Percentiles rank a stretch among this genome's conserved stretches.
Conservation (phyloP, 2,113 vertebrate species). For the Gallinago paraguaiae region DNA sequence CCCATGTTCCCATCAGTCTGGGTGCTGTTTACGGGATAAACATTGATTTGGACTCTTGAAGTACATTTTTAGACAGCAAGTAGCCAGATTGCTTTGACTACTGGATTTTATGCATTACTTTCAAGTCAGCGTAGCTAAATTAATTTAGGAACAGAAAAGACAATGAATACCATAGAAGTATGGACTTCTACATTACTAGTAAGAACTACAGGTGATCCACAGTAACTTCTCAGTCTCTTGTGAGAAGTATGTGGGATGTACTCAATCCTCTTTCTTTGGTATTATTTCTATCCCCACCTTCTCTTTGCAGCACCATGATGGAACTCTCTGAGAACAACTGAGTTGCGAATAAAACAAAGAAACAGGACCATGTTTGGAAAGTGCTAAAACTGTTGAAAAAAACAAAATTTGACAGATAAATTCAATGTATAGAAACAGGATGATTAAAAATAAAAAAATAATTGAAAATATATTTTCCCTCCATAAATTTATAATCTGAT, state of each 20-base stretch:
- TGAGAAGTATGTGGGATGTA: not conserved
- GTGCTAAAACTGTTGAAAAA: not conserved
- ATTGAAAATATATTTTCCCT: not conserved
- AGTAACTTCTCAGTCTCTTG: not conserved
- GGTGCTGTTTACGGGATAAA: accelerated
- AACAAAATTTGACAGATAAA: not conserved
- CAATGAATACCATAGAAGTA: not conserved
- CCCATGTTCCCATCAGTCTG: not conserved
- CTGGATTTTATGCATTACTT: not conserved
- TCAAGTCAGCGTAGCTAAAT: not conserved
- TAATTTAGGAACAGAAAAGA: not conserved
- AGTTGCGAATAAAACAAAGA: not conserved
- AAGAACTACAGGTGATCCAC: not conserved
- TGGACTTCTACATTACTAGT: not conserved
- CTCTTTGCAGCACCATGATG: not conserved
- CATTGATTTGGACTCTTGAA: not conserved
- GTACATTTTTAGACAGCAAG: not conserved
- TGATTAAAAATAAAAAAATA: not conserved
- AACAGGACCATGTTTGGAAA: not conserved
- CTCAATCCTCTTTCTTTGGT: not conserved
- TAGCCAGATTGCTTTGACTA: not conserved
- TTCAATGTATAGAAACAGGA: not conserved
- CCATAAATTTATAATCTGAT: not conserved
- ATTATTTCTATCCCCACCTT: not conserved
- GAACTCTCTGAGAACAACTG: not conserved